phyloP scores from a whole-genome alignment of 2,113 vertebrate species.

The Lophura nycthemera region DNA sequence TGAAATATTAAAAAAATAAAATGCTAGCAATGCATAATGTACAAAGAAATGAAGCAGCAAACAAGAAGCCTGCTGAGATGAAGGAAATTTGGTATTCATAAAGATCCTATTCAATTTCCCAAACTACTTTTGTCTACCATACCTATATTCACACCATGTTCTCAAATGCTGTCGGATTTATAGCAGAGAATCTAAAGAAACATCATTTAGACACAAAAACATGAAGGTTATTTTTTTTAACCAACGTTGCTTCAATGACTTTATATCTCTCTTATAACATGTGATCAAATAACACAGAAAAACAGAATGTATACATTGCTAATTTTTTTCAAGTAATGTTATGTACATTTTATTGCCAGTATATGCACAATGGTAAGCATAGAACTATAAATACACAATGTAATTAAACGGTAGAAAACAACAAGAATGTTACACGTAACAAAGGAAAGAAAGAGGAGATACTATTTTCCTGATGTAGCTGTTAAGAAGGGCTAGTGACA shows the following conservation, averaged over 20 bases:
- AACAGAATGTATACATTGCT: slow-evolving; percentile 58
- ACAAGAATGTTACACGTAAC: slow-evolving; percentile 84
- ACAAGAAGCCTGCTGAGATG: not conserved
- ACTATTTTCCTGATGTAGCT: slow-evolving; percentile 70
- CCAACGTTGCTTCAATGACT: not conserved
- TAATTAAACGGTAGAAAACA: slow-evolving; percentile 88
- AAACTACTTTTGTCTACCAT: not conserved
- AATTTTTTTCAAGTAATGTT: slow-evolving; percentile 81
- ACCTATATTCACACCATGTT: not conserved
- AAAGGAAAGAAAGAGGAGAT: slow-evolving; percentile 73
- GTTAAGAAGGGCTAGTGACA: slow-evolving; percentile 68
- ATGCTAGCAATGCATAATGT: not conserved
- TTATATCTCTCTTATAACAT: not conserved
- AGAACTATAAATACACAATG: slow-evolving; percentile 96
- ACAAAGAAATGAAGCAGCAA: not conserved
- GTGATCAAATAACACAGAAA: slow-evolving; percentile 69
- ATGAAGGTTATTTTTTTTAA: slow-evolving; percentile 11
- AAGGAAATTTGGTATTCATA: not conserved
- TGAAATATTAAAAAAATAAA: not conserved
- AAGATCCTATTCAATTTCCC: not conserved
- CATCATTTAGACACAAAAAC: not conserved
- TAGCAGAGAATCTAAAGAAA: not conserved
- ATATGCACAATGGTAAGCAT: slow-evolving; percentile 93
- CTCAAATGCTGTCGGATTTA: slow-evolving; percentile 4
- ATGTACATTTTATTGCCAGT: slow-evolving; percentile 98